Conservation (phyloP, 1,140 invertebrate genomes). For the Drosophila mayri region DNA sequence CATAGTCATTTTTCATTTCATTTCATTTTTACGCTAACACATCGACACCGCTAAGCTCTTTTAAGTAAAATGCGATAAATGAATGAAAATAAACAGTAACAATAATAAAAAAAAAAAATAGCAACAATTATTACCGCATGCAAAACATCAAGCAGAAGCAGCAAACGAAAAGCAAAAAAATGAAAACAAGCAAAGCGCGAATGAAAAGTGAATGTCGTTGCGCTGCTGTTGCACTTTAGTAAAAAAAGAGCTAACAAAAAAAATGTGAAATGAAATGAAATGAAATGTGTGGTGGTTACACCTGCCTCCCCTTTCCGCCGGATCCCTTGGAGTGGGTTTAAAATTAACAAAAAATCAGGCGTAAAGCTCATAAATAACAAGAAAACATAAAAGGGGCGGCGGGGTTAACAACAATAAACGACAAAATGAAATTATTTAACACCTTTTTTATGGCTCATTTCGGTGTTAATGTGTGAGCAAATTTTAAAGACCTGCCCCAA, state of each 20-base stretch:
- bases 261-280: slow-evolving; percentile 56
- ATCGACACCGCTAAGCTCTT: neutral
- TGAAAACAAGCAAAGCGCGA: slow-evolving; percentile 13
- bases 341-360: slow-evolving; percentile 49
- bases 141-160: slow-evolving; percentile 32
- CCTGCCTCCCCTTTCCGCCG: slow-evolving; percentile 13
- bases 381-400: slow-evolving; percentile 15
- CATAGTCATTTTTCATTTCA: neutral
- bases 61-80: slow-evolving; percentile 16
- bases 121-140: slow-evolving; percentile 42
- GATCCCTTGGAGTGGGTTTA: slow-evolving; percentile 19
- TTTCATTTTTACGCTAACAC: neutral
- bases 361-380: slow-evolving; percentile 48
- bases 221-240: slow-evolving; percentile 45
- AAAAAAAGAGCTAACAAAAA: slow-evolving; percentile 12
- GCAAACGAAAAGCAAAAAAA: slow-evolving; percentile 14
- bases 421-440: slow-evolving; percentile 67
- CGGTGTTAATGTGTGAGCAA: slow-evolving; percentile 19
- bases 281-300: slow-evolving; percentile 29
- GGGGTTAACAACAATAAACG: slow-evolving; percentile 34
- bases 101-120: slow-evolving; percentile 10
- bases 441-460: slow-evolving; percentile 47
- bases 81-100: slow-evolving; percentile 28
- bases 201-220: slow-evolving; percentile 65
- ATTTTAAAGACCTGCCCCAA: slow-evolving; percentile 3